phyloP scores from a whole-genome alignment of 2,797 vertebrate species.

The Mus caroli region DNA sequence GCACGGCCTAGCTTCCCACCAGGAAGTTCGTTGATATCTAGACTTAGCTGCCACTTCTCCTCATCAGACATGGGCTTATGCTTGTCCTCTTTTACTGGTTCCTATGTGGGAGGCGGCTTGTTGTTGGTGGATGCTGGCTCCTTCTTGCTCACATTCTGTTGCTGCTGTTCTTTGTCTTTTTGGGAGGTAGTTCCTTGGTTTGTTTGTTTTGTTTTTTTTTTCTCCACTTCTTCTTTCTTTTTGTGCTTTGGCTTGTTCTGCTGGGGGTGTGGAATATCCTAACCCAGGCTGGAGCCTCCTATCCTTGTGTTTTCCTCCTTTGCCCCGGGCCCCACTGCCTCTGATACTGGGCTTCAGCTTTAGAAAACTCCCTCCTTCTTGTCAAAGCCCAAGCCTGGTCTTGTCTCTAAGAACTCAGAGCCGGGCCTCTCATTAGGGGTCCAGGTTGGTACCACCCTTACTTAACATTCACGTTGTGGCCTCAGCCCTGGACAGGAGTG shows the following conservation, averaged over 20 bases:
- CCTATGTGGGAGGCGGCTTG: slow-evolving; percentile 90
- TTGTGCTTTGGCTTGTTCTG: too few relatives aligned
- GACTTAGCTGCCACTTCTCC: slow-evolving; percentile 97
- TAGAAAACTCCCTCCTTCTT: background rate
- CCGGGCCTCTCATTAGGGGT: background rate
- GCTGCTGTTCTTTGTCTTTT: slow-evolving; percentile 93
- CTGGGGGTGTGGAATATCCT: too few relatives aligned
- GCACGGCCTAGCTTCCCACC: slow-evolving; percentile 98
- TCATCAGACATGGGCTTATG: slow-evolving; percentile 99
- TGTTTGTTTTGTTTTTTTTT: slow-evolving; percentile 92
- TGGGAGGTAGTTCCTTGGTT: slow-evolving; percentile 92
- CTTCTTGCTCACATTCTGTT: slow-evolving; percentile 90
- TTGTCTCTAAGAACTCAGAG: background rate
- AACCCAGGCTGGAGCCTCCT: background rate
- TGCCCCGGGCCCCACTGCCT: background rate
- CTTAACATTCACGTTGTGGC: background rate
- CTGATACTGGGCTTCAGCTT: background rate
- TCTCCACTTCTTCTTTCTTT: slow-evolving; percentile 93
- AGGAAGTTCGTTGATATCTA: slow-evolving; percentile 99
- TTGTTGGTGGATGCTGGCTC: slow-evolving; percentile 91
- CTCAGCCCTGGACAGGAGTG: background rate
- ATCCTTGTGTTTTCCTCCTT: background rate
- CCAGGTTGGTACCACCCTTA: background rate
- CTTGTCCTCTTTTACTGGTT: slow-evolving; percentile 95
- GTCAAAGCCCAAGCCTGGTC: background rate